Evolutionary conservation across 2,888 invertebrate species (phyloP).

Genomic region (Nemotelus nigrinus): DNA sequence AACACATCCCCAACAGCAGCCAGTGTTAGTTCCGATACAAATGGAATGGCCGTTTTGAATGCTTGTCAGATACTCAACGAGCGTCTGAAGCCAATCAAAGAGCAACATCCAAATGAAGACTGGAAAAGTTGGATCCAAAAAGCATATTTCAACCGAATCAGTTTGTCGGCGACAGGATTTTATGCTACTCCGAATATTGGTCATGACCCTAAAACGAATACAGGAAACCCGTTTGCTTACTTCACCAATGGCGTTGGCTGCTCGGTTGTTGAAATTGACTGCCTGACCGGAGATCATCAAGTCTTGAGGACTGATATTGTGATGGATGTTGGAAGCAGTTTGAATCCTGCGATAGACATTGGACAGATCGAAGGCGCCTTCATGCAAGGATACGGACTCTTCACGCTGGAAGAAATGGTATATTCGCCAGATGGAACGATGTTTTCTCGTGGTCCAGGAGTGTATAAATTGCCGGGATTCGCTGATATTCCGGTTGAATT

Average conservation of each 20-base stretch:
- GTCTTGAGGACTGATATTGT: conserved; percentile 91
- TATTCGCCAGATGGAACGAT: conserved; percentile 85
- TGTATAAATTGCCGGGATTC: conserved; percentile 94
- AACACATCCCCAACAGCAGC: conserved; percentile 92
- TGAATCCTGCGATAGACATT: conserved; percentile 96
- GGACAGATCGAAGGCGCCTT: conserved; percentile 97
- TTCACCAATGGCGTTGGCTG: conserved; percentile 88
- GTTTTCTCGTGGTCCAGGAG: conserved; percentile 89
- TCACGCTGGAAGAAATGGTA: conserved; percentile 88
- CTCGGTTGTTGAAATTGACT: conserved; percentile 92
- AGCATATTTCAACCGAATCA: conserved; percentile 81
- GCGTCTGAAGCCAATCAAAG: conserved; percentile 78
- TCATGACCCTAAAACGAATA: conserved; percentile 70
- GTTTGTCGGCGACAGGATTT: conserved; percentile 85
- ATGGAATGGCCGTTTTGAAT: conserved; percentile 88
- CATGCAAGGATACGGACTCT: conserved; percentile 93
- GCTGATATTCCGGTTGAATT: conserved; percentile 91
- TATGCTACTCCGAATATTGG: conserved; percentile 80
- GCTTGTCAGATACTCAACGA: conserved; percentile 81
- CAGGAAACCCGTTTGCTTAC: conserved; percentile 65
- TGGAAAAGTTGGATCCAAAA: conserved; percentile 87
- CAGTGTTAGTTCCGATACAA: conserved; percentile 87
- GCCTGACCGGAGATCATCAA: conserved; percentile 92
- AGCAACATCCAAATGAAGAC: conserved; percentile 76
- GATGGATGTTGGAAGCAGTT: conserved; percentile 94